These are phyloP conservation scores for Amazona vittata DNA, from an alignment of 2,113 vertebrate genomes.

Conservation along the genomic window DNA sequence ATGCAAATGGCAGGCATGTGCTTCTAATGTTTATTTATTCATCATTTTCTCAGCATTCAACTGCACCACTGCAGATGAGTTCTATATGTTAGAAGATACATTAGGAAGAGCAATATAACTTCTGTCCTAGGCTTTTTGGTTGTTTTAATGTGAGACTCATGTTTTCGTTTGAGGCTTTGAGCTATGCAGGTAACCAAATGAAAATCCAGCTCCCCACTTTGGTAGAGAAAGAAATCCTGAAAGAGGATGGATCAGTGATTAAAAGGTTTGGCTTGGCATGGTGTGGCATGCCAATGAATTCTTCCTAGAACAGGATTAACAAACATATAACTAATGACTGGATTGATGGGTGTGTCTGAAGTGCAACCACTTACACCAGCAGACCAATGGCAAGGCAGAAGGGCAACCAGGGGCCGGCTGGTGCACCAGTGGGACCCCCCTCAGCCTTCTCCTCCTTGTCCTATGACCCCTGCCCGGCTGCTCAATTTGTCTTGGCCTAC, in stretches of 20 bases:
- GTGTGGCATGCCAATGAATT: conserved; percentile 64
- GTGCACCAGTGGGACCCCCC: not conserved
- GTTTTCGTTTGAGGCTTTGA: conserved; percentile 83
- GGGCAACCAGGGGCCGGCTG: not conserved
- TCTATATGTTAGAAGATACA: not conserved
- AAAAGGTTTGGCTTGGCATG: conserved; percentile 92
- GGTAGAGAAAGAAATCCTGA: conserved; percentile 86
- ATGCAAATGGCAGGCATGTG: not conserved
- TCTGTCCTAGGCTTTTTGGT: not conserved
- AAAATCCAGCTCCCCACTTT: conserved; percentile 84
- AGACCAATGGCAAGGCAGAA: not conserved
- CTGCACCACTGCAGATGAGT: not conserved
- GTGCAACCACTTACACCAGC: not conserved
- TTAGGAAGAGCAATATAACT: not conserved
- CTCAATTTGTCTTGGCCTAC: not conserved
- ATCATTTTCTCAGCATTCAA: not conserved
- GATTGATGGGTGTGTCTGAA: not conserved
- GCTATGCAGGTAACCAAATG: conserved; percentile 85
- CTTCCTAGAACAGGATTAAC: conserved; percentile 31
- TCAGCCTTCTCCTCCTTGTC: not conserved
- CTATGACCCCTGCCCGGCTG: not conserved
- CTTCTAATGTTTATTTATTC: not conserved
- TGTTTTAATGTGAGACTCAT: conserved; percentile 73
- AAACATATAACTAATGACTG: conserved; percentile 35
- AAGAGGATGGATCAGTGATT: conserved; percentile 90